A percentile compares a stretch with the other conserved stretches of the same genome.
These are phyloP conservation scores for Mimas tiliae DNA, from an alignment of 2,888 invertebrate species.

Conservation along the genomic window DNA sequence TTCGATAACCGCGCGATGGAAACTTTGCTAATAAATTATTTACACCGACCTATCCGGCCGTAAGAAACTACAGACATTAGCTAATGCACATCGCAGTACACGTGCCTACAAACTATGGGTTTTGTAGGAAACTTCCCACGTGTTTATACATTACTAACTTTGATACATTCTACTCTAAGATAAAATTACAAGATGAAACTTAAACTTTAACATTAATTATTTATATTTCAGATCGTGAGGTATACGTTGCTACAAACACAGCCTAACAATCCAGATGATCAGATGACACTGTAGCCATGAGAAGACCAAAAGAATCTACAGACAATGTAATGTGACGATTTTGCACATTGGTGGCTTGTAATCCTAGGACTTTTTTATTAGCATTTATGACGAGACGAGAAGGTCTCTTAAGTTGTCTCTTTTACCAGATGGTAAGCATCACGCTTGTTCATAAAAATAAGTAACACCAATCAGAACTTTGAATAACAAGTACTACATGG, in stretches of 20 bases:
- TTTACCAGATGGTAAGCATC: no score
- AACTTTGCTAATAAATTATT: constrained; percentile 54
- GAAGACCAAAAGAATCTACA: no score
- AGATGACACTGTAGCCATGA: no score
- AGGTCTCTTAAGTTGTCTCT: no score
- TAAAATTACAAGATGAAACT: background rate
- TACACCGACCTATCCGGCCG: constrained; percentile 42
- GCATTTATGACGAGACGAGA: no score
- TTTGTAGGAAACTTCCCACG: constrained; percentile 16
- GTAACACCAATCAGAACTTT: no score
- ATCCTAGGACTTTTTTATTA: no score
- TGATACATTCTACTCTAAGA: constrained; percentile 32
- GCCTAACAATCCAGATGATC: no score
- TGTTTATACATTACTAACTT: constrained; percentile 9
- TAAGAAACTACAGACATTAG: constrained; percentile 41
- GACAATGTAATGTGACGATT: no score
- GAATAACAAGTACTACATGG: no score
- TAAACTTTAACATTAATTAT: background rate
- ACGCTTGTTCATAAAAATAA: no score
- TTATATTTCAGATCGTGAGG: background rate
- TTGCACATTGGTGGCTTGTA: no score
- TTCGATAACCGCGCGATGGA: constrained; percentile 45
- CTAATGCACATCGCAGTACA: constrained; percentile 28
- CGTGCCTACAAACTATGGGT: constrained; percentile 21
- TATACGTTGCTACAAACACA: background rate